phyloP scores from a whole-genome alignment of 2,113 vertebrate species.

The Eudorcas thomsonii region DNA sequence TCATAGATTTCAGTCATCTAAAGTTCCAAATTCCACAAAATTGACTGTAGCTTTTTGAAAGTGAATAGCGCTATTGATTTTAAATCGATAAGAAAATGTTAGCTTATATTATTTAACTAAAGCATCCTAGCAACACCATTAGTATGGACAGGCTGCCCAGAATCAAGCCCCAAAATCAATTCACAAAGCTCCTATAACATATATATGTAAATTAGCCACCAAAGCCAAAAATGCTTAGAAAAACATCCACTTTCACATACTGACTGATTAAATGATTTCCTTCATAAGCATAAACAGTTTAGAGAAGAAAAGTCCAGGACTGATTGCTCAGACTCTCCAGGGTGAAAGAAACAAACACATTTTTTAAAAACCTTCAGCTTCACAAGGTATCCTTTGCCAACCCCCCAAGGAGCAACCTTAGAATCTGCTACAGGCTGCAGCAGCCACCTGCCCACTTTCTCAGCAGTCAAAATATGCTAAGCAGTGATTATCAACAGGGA shows the following conservation, averaged over 20 bases:
- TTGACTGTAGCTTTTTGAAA: neutral
- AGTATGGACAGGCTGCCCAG: neutral
- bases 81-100: neutral
- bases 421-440: neutral
- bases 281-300: constrained; percentile 38
- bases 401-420: constrained; percentile 41
- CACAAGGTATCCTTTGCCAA: constrained; percentile 49
- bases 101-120: neutral
- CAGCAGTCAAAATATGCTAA: constrained; percentile 73
- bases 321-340: constrained; percentile 55
- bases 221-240: neutral
- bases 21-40: neutral
- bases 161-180: neutral
- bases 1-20: neutral
- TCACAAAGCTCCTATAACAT: neutral
- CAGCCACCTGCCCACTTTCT: constrained; percentile 50
- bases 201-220: neutral
- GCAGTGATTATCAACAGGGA: constrained; percentile 74
- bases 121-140: neutral
- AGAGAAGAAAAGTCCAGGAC: constrained; percentile 28
- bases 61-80: neutral
- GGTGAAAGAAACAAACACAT: constrained; percentile 62
- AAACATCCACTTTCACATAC: constrained; percentile 21
- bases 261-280: constrained; percentile 57
- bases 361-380: neutral